Evolutionary conservation across 1,140 invertebrate genomes (phyloP), one percentile per base, ranked within the genome.

Genomic region (Paraescarpia echinospica): DNA sequence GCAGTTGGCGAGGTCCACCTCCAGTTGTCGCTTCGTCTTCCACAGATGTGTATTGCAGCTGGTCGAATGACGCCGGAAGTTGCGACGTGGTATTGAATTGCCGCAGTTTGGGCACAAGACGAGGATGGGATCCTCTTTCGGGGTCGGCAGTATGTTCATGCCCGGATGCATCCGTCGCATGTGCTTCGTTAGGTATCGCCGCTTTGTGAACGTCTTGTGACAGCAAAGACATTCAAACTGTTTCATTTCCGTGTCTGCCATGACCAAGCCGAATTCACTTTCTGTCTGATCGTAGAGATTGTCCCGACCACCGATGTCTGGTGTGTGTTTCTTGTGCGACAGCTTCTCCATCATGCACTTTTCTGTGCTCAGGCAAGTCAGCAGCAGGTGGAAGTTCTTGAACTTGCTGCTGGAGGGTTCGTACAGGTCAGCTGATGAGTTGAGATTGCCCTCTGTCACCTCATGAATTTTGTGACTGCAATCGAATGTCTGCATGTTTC

Each of bases 361-460:
- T 34, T 89, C 92, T 89, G 33, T 33, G 48, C n/a, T 92, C 22
- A 92, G 35, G 88, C 92, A 92, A 89, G 51, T 92, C 92, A 92
- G 33, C 59, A 92, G 88, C 88, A 92, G 88, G 88, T 92, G 51
- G 34, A 92, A 92, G 88, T 92, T 92, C 51, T 92, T 92, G 48
- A 88, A 92, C 33, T 92, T 92, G 88, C 88, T 92, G 88, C 88
- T 77, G 12, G 51, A 34, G 12, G 92, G 92, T 41, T 92, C 34
- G 34, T 92, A 92, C 33, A 92, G 31, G 35, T 92, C 92, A 34
- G 59, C 59, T 27, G 59, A 18, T 22, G 59, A 77, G 59, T 77
- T 77, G 59, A 77, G 59, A 77, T 77, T 18, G 22, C 27, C 4
- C 59, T 77, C 59, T 31, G 59, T 18, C 27, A 18, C 59, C 22